Base-by-base conservation (phyloP, 2,113 vertebrate species). In the Tichodroma muraria region DNA sequence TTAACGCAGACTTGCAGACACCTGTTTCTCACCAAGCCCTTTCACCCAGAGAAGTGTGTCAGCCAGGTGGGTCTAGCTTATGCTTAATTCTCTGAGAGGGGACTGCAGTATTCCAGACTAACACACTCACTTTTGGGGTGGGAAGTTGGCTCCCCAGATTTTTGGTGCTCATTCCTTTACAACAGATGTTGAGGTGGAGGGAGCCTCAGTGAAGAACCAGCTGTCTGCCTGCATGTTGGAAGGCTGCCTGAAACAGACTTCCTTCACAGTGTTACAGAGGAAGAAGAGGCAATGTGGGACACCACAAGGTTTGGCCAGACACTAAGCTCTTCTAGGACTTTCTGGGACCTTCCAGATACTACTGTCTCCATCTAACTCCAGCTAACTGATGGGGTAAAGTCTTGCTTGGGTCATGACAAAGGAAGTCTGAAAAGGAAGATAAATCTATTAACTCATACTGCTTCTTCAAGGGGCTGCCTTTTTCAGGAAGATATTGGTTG, bases 121-220 rank as follows among this genome's bases (percentile, higher is more conserved):
- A 66, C 25, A n/a, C 14, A 50, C 0, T 3, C 14, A 17, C 0
- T 6, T 71, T 23, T 50, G 63, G 6, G 13, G 3, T 45, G 4
- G 38, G 33, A 75, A 53, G 13, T 38, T 59, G 30, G 6, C 13
- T 72, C 18, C 23, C 7, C 0, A 3, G 44, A 11, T 35, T 64
- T 90, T 82, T 42, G 42, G 25, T 70, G 22, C 20, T 78, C 2
- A 0, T 57, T 18, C 15, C 18, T 92, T 92, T 90, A 25, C 30
- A 61, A 47, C 5, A 60, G 31, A 10, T 54, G 35, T 28, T 64
- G 12, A 44, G 31, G 15, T 66, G 25, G 60, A 63, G 37, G 42
- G 38, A 75, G 15, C 14, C 22, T 52, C 28, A 10, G 33, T 28
- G 40, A 64, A 72, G 81, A 60, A 38, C 14, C 54, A 64, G 8